These are phyloP conservation scores for Leptinotarsa texana DNA, from an alignment of 1,140 invertebrate species.

Conservation along the genomic window DNA sequence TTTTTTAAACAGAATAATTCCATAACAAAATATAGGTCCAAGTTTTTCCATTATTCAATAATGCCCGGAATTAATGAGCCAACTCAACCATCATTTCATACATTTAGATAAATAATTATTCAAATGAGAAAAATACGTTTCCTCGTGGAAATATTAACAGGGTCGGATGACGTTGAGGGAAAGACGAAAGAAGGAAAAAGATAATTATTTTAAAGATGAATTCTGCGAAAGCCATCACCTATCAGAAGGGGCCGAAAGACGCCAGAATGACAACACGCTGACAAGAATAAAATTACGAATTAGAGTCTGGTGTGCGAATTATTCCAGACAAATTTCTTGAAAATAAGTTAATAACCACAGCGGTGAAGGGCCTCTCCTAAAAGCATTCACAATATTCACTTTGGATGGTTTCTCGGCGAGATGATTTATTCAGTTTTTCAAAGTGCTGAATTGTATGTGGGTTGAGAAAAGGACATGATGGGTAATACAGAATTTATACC, in stretches of 20 bases:
- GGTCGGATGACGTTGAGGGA: background rate
- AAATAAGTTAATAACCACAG: conserved; percentile 13
- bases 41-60: background rate
- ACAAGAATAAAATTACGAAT: conserved; percentile 23
- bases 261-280: conserved; percentile 8
- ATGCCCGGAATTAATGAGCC: background rate
- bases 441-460: background rate
- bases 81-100: background rate
- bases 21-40: background rate
- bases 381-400: background rate
- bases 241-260: background rate
- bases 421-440: background rate
- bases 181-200: conserved; percentile 1
- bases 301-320: background rate
- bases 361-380: background rate
- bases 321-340: conserved; percentile 4
- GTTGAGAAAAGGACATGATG: background rate
- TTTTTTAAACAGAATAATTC: too few relatives aligned
- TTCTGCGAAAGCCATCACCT: conserved; percentile 3
- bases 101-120: conserved; percentile 9
- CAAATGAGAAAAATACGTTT: conserved; percentile 6
- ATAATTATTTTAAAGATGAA: conserved; percentile 22
- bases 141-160: background rate
- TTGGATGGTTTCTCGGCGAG: background rate
- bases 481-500: too few relatives aligned